Base-by-base conservation (phyloP, 2,797 vertebrate species). In the Tragelaphus eurycerus region DNA sequence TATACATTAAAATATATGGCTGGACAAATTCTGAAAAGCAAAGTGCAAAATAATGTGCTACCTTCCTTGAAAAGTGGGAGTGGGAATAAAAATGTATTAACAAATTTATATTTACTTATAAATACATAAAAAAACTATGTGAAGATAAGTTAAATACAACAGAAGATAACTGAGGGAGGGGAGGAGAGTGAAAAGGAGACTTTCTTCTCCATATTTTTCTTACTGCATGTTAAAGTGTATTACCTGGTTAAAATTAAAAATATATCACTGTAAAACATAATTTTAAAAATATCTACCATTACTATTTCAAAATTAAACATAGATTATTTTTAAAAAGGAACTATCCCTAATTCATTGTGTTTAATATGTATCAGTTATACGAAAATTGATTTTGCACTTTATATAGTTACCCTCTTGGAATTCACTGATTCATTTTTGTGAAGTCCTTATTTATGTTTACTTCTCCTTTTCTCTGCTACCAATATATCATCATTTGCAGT, bases 381-480 rank as follows among this genome's bases (percentile, higher is more conserved):
- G 29, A 97, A 93, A 97, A 97, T 60, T 86, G 34, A 0, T 95
- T 96, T 92, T 96, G 31, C 23, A 94, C 78, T 96, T 95, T 86
- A 78, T 93, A 54, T 81, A n/a, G 78, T 62, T 76, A 94, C 50
- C 71, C 48, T 86, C n/a, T 52, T 90, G 55, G 11, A 95, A 92
- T 4, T 90, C 86, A 89, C 9, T 90, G 23, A 88, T 94, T 95
- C 96, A 90, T 95, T 67, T 95, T 90, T 15, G 25, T 90, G 34
- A 89, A 64, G 8, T 96, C 54, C 48, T 95, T 90, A 95, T 85
- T 98, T 97, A 67, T 92, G 97, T 87, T 96, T 90, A 92, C 54
- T 93, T 87, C 23, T 7, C 38, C 43, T 16, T 95, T 95, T 93
- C 82, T 93, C 54, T 76, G n/a, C 82, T 31, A 78, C 38, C 79